Base-by-base conservation (phyloP, 2,113 vertebrate genomes). In the Gavialis gangeticus region DNA sequence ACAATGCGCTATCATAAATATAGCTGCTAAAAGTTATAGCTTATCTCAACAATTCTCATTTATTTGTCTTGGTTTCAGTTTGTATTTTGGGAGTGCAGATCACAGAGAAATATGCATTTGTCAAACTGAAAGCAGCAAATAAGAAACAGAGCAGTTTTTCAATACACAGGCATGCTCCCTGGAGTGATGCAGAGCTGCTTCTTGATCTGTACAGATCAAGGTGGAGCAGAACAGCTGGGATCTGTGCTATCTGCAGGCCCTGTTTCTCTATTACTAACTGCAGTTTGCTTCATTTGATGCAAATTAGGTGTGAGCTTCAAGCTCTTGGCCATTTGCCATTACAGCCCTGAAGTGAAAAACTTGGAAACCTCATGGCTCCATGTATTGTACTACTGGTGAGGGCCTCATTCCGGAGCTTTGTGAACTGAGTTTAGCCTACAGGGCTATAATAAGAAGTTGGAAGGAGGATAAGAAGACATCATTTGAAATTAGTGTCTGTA, bases 121-220 rank as follows among this genome's bases (percentile, higher is more conserved):
- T 62, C 62, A 54, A 18, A 5, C n/a, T 60, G 57, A 76, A 46
- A 34, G 34, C 21, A 71, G 37, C 37, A 7, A 37, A 34, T 16
- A 71, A 34, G 37, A 22, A 5, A 46, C 30, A 46, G 34, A 8
- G 21, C 19, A 46, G 30, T 21, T 18, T 46, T n/a, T 78, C 11
- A 30, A 60, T 25, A 10, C 19, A 22, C 0, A 46, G 69, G 11
- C 37, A 21, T 13, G 21, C 30, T 71, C 34, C 37, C 34, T 46
- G 30, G 30, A 71, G 37, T 71, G 19, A 19, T 8, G 19, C 21
- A 7, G 12, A 22, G 14, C 0, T 30, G 59, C 59, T 63, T 79
- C 64, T 28, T 4, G 3, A 46, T 30, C 30, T 24, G 21, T 24
- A 21, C 18, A 0, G 56, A 15, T 14, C 1, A 1, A 22, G 28